Base-by-base conservation (phyloP, 2,113 vertebrate genomes). In the Notechis scutatus region DNA sequence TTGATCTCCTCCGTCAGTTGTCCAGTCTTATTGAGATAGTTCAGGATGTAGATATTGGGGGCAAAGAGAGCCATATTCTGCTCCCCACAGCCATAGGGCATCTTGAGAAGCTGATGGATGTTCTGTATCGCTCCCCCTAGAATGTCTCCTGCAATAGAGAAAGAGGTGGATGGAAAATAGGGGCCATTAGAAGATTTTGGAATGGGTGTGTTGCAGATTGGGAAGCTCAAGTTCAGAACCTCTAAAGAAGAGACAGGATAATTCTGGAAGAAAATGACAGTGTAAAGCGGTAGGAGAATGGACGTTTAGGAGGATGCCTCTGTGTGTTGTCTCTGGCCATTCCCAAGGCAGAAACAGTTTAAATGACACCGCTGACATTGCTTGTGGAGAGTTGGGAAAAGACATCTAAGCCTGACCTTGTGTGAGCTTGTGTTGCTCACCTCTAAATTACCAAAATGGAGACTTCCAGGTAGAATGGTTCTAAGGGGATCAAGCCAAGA, bases 61-160 rank as follows among this genome's bases (percentile, higher is more conserved):
- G 98, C 97, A 92, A 99, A 98, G 0, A 98, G 97, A 14, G 93
- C 98, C 98, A 98, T 98, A 93, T 99, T 99, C 97, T 99, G 98
- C 93, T 99, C 99, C 3, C 99, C 99, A 92, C 98, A 99, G 92
- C 98, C 98, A 0, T 98, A 98, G 0, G 99, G 99, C 98, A 99
- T 98, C 95, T 26, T 91, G 81, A 99, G 97, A 88, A 99, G 98
- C 52, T 97, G 97, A 1, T 99, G 97, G 61, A 98, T 96, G 96
- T 99, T 98, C 94, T 97, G 95, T 96, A 98, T 96, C 45, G 98
- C 98, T 7, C 97, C 97, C 56, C 98, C 98, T 95, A 99, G 94
- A 74, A 99, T 96, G 92, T 99, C 98, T 0, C 99, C 99, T 99
- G 96, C 3, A 5, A 29, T 21, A 20, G 34, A n/a, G 34, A 81